These are phyloP conservation scores for Xestia sexstrigata DNA, from an alignment of 2,888 invertebrate genomes.

Conservation along the genomic window DNA sequence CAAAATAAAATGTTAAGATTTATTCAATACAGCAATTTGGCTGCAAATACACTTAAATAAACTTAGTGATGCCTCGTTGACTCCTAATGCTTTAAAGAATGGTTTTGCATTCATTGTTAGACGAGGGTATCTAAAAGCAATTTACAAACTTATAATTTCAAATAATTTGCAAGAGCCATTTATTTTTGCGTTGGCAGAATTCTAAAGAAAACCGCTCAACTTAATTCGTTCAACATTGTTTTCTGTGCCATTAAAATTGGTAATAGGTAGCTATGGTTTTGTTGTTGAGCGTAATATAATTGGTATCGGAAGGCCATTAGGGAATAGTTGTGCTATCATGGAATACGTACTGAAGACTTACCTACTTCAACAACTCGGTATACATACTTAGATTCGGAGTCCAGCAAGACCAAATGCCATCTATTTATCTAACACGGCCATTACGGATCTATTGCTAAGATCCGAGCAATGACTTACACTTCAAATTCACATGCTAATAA, in stretches of 20 bases:
- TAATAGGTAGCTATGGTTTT: slow-evolving; percentile 1
- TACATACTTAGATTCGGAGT: neutral
- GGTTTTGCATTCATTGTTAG: slow-evolving; percentile 48
- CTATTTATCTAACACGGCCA: neutral
- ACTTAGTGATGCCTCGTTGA: slow-evolving; percentile 61
- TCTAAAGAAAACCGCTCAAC: neutral
- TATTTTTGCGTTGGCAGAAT: slow-evolving; percentile 4
- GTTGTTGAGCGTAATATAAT: neutral
- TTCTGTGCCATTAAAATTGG: neutral
- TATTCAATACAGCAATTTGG: slow-evolving; percentile 48
- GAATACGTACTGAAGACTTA: neutral
- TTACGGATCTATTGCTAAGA: neutral
- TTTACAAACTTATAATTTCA: slow-evolving; percentile 42
- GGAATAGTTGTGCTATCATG: neutral
- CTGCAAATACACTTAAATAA: slow-evolving; percentile 48
- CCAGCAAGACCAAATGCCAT: neutral
- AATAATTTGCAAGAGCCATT: slow-evolving; percentile 24
- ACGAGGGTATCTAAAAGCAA: slow-evolving; percentile 37
- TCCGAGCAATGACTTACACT: neutral
- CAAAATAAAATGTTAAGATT: slow-evolving; percentile 28
- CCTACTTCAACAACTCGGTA: neutral
- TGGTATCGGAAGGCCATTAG: neutral
- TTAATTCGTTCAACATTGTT: neutral
- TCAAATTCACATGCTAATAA: neutral
- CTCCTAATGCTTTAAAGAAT: slow-evolving; percentile 62